Conservation (phyloP, 2,797 vertebrate species). For the Silurus lanzhouensis region DNA sequence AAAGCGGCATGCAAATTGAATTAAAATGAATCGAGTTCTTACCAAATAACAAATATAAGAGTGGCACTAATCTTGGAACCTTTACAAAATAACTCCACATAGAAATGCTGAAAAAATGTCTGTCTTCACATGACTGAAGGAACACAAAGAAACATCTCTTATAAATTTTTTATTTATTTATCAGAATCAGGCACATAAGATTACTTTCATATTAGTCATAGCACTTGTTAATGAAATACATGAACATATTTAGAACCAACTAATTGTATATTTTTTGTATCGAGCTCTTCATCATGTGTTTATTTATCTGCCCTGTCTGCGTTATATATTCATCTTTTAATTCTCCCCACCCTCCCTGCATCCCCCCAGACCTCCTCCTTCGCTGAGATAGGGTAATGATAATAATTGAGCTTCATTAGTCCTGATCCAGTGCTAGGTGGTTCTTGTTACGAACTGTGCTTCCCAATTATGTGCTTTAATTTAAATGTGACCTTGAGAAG, state of each 20-base stretch:
- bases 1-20: no score
- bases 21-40: no score
- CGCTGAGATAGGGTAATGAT: constrained; percentile 81
- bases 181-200: neutral
- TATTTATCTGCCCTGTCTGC: neutral
- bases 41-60: neutral
- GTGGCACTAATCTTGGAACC: neutral
- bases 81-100: neutral
- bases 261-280: neutral
- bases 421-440: constrained; percentile 73
- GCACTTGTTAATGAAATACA: neutral
- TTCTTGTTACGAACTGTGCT: constrained; percentile 99
- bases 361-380: constrained; percentile 54
- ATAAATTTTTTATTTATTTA: neutral
- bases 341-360: constrained; percentile 42
- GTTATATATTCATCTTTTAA: constrained; percentile 32
- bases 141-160: neutral
- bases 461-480: constrained; percentile 99
- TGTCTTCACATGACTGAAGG: neutral
- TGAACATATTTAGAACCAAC: neutral
- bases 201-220: neutral
- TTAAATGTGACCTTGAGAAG: constrained; percentile 99
- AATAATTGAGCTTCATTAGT: constrained; percentile 88
- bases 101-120: neutral
- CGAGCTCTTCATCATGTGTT: neutral